Evolutionary conservation across 30 jellyfish, hydroid and myxozoan genomes (phyloP), one percentile per base, ranked within the genome.

Genomic region (Chrysaora quinquecirrha): DNA sequence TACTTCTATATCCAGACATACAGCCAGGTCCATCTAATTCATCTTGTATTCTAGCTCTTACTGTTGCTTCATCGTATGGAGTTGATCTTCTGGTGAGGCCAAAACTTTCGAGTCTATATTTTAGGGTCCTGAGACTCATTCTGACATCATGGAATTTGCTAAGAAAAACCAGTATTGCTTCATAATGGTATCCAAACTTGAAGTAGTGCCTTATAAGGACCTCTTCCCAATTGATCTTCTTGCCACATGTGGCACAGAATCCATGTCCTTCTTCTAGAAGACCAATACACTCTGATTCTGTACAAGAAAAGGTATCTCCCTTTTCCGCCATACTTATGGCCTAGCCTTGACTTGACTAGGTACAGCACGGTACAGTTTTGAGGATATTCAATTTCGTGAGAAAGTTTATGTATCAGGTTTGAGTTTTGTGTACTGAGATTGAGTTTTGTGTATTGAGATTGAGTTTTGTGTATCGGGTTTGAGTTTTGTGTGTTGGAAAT

Each of bases 21-120:
- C 90, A 75, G 61, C 82, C 96, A 16, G 96, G 96, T 28, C 96
- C 90, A 48, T 85, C 73, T 66, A 85, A 23, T 60, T 85, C 96
- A 9, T 75, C 76, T 38, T 63, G 68, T 71, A 85, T 73, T 62
- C 78, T 63, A 27, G 25, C 63, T 65, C 96, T 67, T 52, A 86
- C 81, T 6, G 75, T 65, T 64, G 46, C 86, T 68, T 76, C 87
- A 72, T 65, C 82, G 34, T 54, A 71, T 73, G 80, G 73, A 50
- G 34, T 66, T 20, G 24, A 74, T 56, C 86, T 67, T 52, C 91
- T 76, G 63, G 73, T 34, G 72, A 86, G 87, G 30, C 91, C 91
- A 77, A 76, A 77, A 48, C 82, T 48, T 67, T 69, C 34, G 33
- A 76, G 75, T 31, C 87, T 38, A 56, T 73, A 34, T 48, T 69